Conservation (phyloP, 2,113 vertebrate species). For the Laticauda laticaudata region DNA sequence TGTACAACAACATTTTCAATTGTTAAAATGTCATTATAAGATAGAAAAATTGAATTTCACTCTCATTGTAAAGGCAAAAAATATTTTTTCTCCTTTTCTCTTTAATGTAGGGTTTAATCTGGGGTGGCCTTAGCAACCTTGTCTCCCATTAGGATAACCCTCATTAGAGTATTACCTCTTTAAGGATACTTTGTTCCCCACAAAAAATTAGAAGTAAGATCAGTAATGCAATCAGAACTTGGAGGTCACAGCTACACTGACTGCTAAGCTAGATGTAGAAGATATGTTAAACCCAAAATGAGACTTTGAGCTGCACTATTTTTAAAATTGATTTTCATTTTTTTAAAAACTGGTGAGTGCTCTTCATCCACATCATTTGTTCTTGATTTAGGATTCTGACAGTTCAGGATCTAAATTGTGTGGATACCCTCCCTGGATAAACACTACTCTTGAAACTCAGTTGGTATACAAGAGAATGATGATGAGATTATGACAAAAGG, state of each 20-base stretch:
- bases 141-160: constrained; percentile 35
- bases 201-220: constrained; percentile 22
- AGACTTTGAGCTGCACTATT: background rate
- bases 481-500: background rate
- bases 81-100: constrained; percentile 19
- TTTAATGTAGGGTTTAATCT: constrained; percentile 18
- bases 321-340: background rate
- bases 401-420: background rate
- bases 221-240: constrained; percentile 30
- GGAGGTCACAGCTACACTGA: constrained; percentile 25
- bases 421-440: background rate
- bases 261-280: constrained; percentile 24
- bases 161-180: constrained; percentile 24
- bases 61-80: constrained; percentile 46
- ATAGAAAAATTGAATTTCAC: constrained; percentile 24
- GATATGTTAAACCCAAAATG: background rate
- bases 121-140: constrained; percentile 32
- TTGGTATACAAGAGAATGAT: background rate
- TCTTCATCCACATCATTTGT: background rate
- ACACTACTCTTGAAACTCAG: background rate
- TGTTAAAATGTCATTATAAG: constrained; percentile 57
- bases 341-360: background rate
- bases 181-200: constrained; percentile 9
- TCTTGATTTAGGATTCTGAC: background rate
- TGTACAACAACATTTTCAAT: constrained; percentile 62